Percentiles rank a stretch among this genome's conserved stretches.
Conservation (phyloP, 2,797 vertebrate species). For the Pseudopleuronectes americanus region DNA sequence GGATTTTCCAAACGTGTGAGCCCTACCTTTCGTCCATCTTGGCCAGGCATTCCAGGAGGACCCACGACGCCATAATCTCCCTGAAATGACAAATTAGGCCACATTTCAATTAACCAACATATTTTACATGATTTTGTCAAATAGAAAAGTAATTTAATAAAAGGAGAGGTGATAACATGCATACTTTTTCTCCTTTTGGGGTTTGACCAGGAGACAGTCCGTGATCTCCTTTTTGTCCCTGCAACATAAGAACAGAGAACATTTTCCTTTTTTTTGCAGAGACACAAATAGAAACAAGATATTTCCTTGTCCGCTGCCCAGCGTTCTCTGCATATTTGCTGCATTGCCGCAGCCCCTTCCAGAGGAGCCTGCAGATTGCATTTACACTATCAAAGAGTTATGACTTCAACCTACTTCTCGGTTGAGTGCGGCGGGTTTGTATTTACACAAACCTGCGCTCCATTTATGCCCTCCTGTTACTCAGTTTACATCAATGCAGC, state of each 20-base stretch:
- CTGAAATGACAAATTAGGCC: slow-evolving; percentile 75
- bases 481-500: slow-evolving; percentile 74
- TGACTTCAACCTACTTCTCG: slow-evolving; percentile 36
- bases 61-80: slow-evolving; percentile 88
- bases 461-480: slow-evolving; percentile 68
- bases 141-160: not conserved
- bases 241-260: slow-evolving; percentile 47
- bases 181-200: slow-evolving; percentile 90
- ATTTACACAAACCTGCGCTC: slow-evolving; percentile 74
- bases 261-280: not conserved
- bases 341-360: slow-evolving; percentile 2
- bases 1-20: not conserved
- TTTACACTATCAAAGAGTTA: slow-evolving; percentile 47
- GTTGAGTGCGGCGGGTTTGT: slow-evolving; percentile 38
- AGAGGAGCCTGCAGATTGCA: slow-evolving; percentile 24
- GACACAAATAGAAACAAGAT: not conserved
- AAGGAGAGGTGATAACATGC: slow-evolving; percentile 21
- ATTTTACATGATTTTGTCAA: not conserved
- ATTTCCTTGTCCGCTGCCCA: not conserved
- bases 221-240: slow-evolving; percentile 90
- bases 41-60: slow-evolving; percentile 86
- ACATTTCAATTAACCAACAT: not conserved
- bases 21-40: slow-evolving; percentile 91
- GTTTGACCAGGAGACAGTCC: slow-evolving; percentile 92
- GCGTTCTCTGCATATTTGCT: slow-evolving; percentile 16